Conservation (phyloP, 1,140 invertebrate species). For the Drusus annulatus region DNA sequence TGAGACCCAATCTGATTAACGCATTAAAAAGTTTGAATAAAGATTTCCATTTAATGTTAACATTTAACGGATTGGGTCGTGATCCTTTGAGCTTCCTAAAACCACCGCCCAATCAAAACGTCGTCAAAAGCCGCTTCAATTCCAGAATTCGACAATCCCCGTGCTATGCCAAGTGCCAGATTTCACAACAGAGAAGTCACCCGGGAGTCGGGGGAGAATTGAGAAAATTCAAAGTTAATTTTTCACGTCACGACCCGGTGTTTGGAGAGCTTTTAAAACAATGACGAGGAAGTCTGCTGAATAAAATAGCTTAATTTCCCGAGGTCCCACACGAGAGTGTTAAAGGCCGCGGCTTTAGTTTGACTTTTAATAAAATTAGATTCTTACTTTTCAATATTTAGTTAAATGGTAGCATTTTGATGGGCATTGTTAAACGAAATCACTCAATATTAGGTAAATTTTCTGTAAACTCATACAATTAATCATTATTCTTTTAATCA, state of each 20-base stretch:
- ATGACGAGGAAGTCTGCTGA: neutral
- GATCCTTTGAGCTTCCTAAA: neutral
- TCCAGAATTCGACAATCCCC: neutral
- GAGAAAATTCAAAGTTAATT: conserved; percentile 6
- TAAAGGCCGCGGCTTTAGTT: neutral
- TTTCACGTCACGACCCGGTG: neutral
- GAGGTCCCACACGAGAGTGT: neutral
- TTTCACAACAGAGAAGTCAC: neutral
- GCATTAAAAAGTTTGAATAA: neutral
- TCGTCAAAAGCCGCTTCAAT: neutral
- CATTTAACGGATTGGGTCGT: neutral
- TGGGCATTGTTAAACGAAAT: no score
- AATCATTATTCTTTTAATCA: no score
- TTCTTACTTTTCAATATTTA: no score
- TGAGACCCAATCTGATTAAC: neutral
- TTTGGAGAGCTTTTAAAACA: conserved; percentile 8
- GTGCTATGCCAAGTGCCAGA: neutral
- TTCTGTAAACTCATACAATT: no score
- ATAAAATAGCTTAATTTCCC: neutral
- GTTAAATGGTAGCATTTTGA: no score
- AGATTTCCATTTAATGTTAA: neutral
- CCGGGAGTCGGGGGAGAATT: neutral
- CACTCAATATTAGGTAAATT: no score
- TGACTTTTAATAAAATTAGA: neutral
- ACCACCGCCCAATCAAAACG: neutral